These are phyloP conservation scores for Cirrhinus molitorella DNA, from an alignment of 2,797 vertebrate species.

Conservation along the genomic window DNA sequence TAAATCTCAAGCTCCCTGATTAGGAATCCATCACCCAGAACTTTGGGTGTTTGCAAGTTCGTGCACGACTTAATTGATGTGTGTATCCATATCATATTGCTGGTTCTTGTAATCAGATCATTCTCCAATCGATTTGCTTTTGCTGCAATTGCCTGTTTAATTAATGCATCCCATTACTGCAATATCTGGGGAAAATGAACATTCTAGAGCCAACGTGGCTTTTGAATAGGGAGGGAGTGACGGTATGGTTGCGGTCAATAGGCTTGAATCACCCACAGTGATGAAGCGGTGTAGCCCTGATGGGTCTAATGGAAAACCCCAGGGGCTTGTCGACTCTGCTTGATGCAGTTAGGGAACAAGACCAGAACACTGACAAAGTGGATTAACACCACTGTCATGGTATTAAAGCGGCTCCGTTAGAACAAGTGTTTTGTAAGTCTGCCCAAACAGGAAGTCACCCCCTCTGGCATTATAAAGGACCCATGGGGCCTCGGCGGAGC, in stretches of 20 bases:
- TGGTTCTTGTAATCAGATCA: constrained; percentile 7
- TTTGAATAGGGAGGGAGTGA: constrained; percentile 35
- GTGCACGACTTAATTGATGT: background rate
- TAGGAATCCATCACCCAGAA: constrained; percentile 15
- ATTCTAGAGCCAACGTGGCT: background rate
- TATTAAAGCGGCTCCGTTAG: constrained; percentile 65
- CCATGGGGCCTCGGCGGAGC: background rate
- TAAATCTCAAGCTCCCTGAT: constrained; percentile 24
- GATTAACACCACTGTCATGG: constrained; percentile 65
- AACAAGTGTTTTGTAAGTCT: constrained; percentile 29
- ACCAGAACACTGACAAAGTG: constrained; percentile 63
- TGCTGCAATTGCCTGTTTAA: constrained; percentile 11
- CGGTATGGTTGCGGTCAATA: constrained; percentile 51
- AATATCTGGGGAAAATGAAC: constrained; percentile 22
- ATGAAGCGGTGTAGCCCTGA: constrained; percentile 51
- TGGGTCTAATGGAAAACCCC: constrained; percentile 56
- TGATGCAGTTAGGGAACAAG: constrained; percentile 57
- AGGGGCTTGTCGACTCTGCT: constrained; percentile 46
- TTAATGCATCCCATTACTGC: constrained; percentile 15
- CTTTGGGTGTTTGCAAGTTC: constrained; percentile 21
- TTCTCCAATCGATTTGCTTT: constrained; percentile 4
- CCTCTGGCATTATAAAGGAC: background rate
- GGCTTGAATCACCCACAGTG: constrained; percentile 47
- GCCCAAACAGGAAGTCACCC: background rate
- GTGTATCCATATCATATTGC: background rate